These are phyloP conservation scores for Anthonomus grandis DNA, from an alignment of 1,140 invertebrate species.

Conservation along the genomic window DNA sequence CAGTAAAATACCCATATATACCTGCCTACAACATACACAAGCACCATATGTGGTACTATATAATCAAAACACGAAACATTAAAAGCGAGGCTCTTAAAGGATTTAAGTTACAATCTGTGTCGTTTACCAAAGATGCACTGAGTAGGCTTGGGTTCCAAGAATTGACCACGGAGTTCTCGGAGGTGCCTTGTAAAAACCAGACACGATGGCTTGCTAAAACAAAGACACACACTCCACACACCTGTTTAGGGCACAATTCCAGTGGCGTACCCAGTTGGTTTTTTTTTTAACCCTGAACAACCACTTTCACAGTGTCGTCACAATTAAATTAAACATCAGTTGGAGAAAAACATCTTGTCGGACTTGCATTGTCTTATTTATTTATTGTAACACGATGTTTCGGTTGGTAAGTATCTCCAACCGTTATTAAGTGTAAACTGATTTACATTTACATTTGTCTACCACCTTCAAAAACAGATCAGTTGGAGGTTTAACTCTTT, in stretches of 20 bases:
- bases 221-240: slow-evolving; percentile 25
- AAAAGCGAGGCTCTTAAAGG: slow-evolving; percentile 23
- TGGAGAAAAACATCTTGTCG: too few relatives aligned
- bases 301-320: neutral
- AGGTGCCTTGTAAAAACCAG: slow-evolving; percentile 29
- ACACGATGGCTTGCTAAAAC: slow-evolving; percentile 27
- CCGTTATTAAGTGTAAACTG: too few relatives aligned
- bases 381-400: too few relatives aligned
- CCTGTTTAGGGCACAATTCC: slow-evolving; percentile 17
- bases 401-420: too few relatives aligned
- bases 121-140: slow-evolving; percentile 29
- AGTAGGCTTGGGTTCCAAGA: slow-evolving; percentile 28
- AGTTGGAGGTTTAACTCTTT: too few relatives aligned
- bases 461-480: too few relatives aligned
- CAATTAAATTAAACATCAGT: too few relatives aligned
- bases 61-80: slow-evolving; percentile 24
- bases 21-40: too few relatives aligned
- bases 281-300: neutral
- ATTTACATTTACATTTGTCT: too few relatives aligned
- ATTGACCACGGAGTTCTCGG: slow-evolving; percentile 27
- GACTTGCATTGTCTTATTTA: too few relatives aligned
- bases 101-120: slow-evolving; percentile 27
- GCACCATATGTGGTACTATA: slow-evolving; percentile 20
- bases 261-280: slow-evolving; percentile 8
- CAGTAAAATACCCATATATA: slow-evolving; percentile 18